phyloP scores from a whole-genome alignment of 2,797 vertebrate species.

The Spatula versicolor region DNA sequence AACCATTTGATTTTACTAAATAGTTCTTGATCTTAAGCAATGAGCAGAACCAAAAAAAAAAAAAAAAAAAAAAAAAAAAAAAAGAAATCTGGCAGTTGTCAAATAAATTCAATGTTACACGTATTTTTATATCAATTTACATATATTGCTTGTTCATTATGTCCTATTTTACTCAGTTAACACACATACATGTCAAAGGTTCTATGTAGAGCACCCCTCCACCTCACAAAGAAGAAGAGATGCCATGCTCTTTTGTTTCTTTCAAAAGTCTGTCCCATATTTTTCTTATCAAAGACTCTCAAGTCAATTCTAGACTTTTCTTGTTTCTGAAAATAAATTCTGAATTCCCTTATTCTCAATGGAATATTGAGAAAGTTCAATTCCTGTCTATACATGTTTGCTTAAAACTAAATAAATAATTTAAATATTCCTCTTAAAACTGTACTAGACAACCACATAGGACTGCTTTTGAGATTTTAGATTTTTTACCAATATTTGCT shows the following conservation, averaged over 20 bases:
- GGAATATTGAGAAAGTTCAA: no score
- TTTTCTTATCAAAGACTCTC: not conserved
- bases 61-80: not conserved
- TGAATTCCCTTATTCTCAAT: not conserved
- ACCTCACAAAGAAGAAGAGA: not conserved
- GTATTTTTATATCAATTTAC: not conserved
- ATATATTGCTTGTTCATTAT: rapidly evolving
- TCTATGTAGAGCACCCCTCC: rapidly evolving
- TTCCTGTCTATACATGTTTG: not conserved
- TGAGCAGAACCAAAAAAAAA: not conserved
- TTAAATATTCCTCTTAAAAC: not conserved
- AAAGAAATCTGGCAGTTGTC: not conserved
- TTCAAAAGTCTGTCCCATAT: not conserved
- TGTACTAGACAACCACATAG: not conserved
- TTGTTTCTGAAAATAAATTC: not conserved
- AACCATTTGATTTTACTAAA: not conserved
- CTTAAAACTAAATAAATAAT: not conserved
- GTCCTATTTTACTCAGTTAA: not conserved
- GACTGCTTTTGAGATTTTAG: not conserved
- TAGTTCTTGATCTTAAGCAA: not conserved
- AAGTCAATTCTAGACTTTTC: not conserved
- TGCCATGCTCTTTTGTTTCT: not conserved
- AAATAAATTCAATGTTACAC: not conserved
- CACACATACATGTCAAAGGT: not conserved
- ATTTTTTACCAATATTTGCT: not conserved